Evolutionary conservation across 2,888 invertebrate genomes (phyloP), one percentile per base, ranked within the genome.

Genomic region (Adela reaumurella): DNA sequence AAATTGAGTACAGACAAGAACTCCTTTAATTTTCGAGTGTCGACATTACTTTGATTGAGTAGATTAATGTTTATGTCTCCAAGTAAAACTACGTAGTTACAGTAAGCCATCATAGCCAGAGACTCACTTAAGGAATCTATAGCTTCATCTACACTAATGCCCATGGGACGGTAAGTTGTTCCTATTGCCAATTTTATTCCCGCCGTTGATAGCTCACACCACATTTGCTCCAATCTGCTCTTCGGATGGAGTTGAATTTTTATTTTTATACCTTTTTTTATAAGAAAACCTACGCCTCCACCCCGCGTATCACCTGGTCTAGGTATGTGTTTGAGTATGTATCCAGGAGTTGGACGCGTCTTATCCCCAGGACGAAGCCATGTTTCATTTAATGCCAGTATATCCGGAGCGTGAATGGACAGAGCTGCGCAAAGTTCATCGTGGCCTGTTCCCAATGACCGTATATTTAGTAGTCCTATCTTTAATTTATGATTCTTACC

Each of bases 361-460:
- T 52, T 49, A 20, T 51, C 43, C 8, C 46, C 52, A 3, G 45
- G 46, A 17, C 43, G 20, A 0, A 54, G 10, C 55, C 54, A 55
- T 0, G 54, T 55, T 28, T 55, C 53, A 42, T 54, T 54, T 14
- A 54, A 17, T 0, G 54, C 55, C 1, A 55, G 41, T 6, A 57
- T 54, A 18, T 54, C 54, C 1, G 53, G 54, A 1, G 45, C 11
- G 10, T 51, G 46, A 1, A 43, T 51, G 8, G 49, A 43, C 10
- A 57, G 45, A 3, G 51, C 46, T 17, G 47, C 54, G 3, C 19
- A 8, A 6, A 56, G 29, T 28, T 58, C 58, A 24, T 58, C 58
- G 14, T 49, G 43, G 1, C 56, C 56, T 1, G 56, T 56, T 28
- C 57, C 55, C 17, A 59, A 28, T 2, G 58, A 59, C 16, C 57